Percentiles rank a stretch among this genome's conserved stretches.
These are phyloP conservation scores for Scolopax rusticola DNA, from an alignment of 2,797 vertebrate genomes.

Conservation along the genomic window DNA sequence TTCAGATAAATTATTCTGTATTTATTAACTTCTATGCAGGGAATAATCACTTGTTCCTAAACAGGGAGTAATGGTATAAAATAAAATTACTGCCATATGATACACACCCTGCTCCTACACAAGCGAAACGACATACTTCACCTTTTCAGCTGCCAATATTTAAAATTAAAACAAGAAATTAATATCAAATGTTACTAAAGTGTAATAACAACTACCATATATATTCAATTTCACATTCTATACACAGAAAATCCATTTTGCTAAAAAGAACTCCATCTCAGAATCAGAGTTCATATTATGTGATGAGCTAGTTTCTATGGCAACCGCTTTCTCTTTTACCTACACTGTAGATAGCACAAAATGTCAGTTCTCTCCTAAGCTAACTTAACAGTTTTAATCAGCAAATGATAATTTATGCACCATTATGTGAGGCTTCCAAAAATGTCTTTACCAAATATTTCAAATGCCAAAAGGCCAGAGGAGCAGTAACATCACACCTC, in stretches of 20 bases:
- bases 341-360: slow-evolving; percentile 36
- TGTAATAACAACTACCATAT: not conserved
- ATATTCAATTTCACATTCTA: slow-evolving; percentile 4
- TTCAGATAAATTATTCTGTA: not conserved
- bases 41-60: not conserved
- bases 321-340: slow-evolving; percentile 73
- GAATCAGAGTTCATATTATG: slow-evolving; percentile 42
- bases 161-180: not conserved
- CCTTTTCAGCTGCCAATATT: not conserved
- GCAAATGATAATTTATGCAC: slow-evolving; percentile 25
- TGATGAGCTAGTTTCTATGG: slow-evolving; percentile 81
- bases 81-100: not conserved
- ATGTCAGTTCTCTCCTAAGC: slow-evolving; percentile 26
- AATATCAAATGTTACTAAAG: not conserved
- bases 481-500: not conserved
- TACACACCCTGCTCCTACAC: not conserved
- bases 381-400: slow-evolving; percentile 51
- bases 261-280: slow-evolving; percentile 74
- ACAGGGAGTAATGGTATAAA: not conserved
- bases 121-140: not conserved
- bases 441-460: not conserved
- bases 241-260: slow-evolving; percentile 55
- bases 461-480: not conserved
- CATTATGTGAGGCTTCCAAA: not conserved
- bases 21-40: not conserved